These are phyloP conservation scores for Cynoglossus semilaevis DNA, from an alignment of 2,113 vertebrate genomes.

Conservation along the genomic window DNA sequence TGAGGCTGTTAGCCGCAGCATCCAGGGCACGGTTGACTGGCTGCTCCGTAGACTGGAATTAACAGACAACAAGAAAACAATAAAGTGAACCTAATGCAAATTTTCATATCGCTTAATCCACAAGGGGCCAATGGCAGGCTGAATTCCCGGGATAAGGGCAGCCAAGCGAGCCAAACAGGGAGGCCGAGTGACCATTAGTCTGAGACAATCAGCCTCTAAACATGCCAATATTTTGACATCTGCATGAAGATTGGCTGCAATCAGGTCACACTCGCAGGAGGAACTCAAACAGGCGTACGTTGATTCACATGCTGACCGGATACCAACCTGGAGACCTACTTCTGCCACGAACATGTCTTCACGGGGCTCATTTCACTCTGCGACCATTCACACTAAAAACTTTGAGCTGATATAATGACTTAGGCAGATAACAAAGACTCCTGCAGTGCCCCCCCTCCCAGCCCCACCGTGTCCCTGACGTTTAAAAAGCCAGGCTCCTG, in stretches of 20 bases:
- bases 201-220: constrained; percentile 78
- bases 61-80: constrained; percentile 79
- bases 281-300: constrained; percentile 52
- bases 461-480: constrained; percentile 12
- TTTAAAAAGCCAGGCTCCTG: constrained; percentile 60
- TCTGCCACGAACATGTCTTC: constrained; percentile 44
- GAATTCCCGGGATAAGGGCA: constrained; percentile 61
- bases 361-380: constrained; percentile 49
- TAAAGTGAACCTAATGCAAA: constrained; percentile 77
- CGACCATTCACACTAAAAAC: constrained; percentile 5
- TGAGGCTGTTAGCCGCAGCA: constrained; percentile 41
- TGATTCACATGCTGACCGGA: constrained; percentile 65
- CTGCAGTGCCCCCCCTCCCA: constrained; percentile 29
- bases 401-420: constrained; percentile 23
- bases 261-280: constrained; percentile 69
- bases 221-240: constrained; percentile 73
- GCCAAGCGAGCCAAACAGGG: constrained; percentile 70
- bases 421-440: constrained; percentile 22
- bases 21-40: constrained; percentile 75
- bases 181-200: constrained; percentile 77
- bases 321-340: constrained; percentile 62
- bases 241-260: constrained; percentile 56
- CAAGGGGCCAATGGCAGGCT: constrained; percentile 61
- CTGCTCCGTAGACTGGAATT: constrained; percentile 81
- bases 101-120: constrained; percentile 71